phyloP scores from a whole-genome alignment of 2,113 vertebrate genomes.

The Channa maculata region DNA sequence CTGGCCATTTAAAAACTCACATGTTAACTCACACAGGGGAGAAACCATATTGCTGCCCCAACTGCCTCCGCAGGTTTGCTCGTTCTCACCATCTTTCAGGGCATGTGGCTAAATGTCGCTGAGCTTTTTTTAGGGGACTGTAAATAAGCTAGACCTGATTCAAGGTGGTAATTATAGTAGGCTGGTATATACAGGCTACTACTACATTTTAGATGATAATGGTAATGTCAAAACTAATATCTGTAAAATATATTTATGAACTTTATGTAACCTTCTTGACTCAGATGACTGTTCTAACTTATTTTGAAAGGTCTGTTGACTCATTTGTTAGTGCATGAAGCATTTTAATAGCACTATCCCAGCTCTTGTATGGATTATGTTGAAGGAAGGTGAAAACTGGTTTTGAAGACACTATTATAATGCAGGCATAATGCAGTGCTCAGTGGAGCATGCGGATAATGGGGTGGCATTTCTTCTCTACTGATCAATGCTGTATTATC shows the following conservation, averaged over 20 bases:
- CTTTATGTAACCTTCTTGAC: constrained; percentile 17
- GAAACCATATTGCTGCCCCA: constrained; percentile 79
- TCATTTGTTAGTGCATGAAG: constrained; percentile 31
- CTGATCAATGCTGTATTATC: constrained; percentile 25
- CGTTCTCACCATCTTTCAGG: constrained; percentile 80
- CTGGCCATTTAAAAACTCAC: constrained; percentile 83
- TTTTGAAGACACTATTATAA: neutral
- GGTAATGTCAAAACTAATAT: constrained; percentile 5
- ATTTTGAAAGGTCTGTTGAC: neutral
- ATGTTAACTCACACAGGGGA: constrained; percentile 84
- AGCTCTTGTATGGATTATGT: constrained; percentile 1
- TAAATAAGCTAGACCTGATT: constrained; percentile 11
- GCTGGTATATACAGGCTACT: constrained; percentile 9
- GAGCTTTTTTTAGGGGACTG: constrained; percentile 18
- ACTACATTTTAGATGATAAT: constrained; percentile 29
- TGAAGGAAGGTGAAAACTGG: neutral
- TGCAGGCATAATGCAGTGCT: neutral
- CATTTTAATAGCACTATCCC: constrained; percentile 5
- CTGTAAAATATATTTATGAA: constrained; percentile 52
- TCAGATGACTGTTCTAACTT: constrained; percentile 21
- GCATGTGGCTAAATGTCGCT: constrained; percentile 77
- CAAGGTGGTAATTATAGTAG: neutral
- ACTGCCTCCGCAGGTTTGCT: constrained; percentile 79
- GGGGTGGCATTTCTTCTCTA: neutral
- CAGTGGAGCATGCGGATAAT: neutral